Conservation (phyloP, 1,140 invertebrate species). For the Thalassaphorura encarpata region DNA sequence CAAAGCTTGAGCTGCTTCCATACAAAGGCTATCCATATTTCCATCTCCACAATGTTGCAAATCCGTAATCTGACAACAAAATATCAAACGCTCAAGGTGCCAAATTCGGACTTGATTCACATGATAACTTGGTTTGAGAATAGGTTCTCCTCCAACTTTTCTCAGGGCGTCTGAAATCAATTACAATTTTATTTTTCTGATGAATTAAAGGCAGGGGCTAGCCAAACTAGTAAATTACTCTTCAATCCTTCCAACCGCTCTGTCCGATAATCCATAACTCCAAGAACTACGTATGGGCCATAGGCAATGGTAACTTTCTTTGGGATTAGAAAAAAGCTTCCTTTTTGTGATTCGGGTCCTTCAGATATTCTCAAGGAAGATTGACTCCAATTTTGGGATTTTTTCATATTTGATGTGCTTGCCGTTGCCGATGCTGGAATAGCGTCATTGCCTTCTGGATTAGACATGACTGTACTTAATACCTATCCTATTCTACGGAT, state of each 20-base stretch:
- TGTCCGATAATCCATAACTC: constrained; percentile 23
- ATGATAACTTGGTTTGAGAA: constrained; percentile 10
- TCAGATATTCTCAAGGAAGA: no score
- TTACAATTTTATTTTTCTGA: no score
- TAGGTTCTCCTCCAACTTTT: constrained; percentile 6
- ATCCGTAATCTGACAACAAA: constrained; percentile 25
- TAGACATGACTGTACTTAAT: no score
- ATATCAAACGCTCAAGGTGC: constrained; percentile 21
- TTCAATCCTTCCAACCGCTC: constrained; percentile 21
- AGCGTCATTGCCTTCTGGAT: no score
- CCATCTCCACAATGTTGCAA: constrained; percentile 25
- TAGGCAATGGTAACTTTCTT: constrained; percentile 17
- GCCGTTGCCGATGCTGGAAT: no score
- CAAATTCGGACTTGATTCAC: constrained; percentile 23
- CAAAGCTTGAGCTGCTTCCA: constrained; percentile 7
- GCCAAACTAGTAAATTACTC: not conserved
- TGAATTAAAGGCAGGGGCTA: no score
- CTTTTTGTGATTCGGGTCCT: no score
- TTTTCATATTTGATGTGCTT: no score
- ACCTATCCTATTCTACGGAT: no score
- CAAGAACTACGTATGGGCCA: constrained; percentile 23
- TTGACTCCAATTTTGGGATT: no score
- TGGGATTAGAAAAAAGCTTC: constrained; percentile 20
- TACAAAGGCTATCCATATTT: constrained; percentile 13
- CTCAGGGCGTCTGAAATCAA: constrained; percentile 10